Base-by-base conservation (phyloP, 1,140 invertebrate genomes). In the Plodia interpunctella region DNA sequence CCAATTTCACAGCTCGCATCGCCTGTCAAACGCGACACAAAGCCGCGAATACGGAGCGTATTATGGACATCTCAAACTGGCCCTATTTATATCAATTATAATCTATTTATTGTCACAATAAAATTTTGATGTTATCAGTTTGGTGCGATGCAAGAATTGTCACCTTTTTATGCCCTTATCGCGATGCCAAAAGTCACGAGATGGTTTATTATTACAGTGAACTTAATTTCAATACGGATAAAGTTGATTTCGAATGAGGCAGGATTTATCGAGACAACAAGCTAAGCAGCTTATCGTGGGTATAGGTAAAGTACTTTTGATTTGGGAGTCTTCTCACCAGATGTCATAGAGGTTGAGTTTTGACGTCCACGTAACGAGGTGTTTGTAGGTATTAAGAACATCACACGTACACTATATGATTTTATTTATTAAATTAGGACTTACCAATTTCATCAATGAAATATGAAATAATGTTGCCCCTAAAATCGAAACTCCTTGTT, bases 61-160 rank as follows among this genome's bases (percentile, higher is more conserved):
- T 85, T 86, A 87, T 82, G 71, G 65, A 72, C 72, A 80, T 77
- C 72, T 80, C 72, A 74, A 77, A 82, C 83, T 80, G 79, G 74
- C 72, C 79, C 86, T 88, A 86, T 88, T 87, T 88, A 88, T 88
- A 84, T 78, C 75, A 83, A 77, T 87, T 73, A 77, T 86, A 87
- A 87, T 88, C 83, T 87, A 87, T 89, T 89, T 89, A 87, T 87
- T 88, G 84, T 86, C 75, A 81, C 66, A 85, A 80, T 81, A 84
- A 87, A 87, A 83, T 81, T 83, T 85, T 79, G 81, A 84, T 87
- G 80, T 85, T 87, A 88, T 88, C 83, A 74, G 78, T 65, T 69
- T 64, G 68, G 64, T 66, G 66, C 78, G 81, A 79, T 80, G 83
- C 86, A 86, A 86, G 84, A 87, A 85, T 87, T 76, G 83, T 87